Base-by-base conservation (phyloP, 2,888 invertebrate genomes). In the Ypsolopha sequella region DNA sequence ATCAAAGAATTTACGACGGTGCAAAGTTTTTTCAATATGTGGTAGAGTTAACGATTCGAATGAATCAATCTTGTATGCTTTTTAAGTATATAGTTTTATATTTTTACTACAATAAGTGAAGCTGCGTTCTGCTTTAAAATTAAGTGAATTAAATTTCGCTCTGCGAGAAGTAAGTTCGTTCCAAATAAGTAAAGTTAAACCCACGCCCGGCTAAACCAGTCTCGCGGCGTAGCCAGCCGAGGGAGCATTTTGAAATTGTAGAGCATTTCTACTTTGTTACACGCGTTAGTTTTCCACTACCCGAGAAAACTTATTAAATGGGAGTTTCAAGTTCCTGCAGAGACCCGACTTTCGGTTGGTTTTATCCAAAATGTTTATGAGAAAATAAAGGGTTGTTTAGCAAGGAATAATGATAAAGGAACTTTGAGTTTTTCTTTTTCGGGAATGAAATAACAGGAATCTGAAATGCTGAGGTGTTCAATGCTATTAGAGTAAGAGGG, bases 1-100 rank as follows among this genome's bases (percentile, higher is more conserved):
- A 61, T 61, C 63, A 61, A 61, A 58, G 60, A 58, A 64, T 62
- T 63, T 58, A 56, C 46, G 6, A 35, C 13, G 39, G 24, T 24
- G 24, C 24, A 24, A 24, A 3, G 24, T 24, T 24, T 24, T 24
- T 24, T 24, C 24, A 24, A 24, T 24, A 24, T 24, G 24, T 4
- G 24, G 24, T 24, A 24, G 24, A 24, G 24, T 24, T 24, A 24
- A 24, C 24, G 24, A 4, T 24, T 24, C 24, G 24, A 24, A 24
- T 24, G 24, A 24, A 24, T 24, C 24, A 24, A 24, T 24, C 2
- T 24, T 24, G 24, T 24, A 4, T 24, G 24, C 24, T 24, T 24
- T 24, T 24, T 24, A 24, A 3, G 24, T 24, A 4, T 24, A 4
- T 24, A 24, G 24, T 24, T 24, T 3, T 24, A 24, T 24, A 24